Conservation (phyloP, 2,113 vertebrate species). For the Cavia porcellus region DNA sequence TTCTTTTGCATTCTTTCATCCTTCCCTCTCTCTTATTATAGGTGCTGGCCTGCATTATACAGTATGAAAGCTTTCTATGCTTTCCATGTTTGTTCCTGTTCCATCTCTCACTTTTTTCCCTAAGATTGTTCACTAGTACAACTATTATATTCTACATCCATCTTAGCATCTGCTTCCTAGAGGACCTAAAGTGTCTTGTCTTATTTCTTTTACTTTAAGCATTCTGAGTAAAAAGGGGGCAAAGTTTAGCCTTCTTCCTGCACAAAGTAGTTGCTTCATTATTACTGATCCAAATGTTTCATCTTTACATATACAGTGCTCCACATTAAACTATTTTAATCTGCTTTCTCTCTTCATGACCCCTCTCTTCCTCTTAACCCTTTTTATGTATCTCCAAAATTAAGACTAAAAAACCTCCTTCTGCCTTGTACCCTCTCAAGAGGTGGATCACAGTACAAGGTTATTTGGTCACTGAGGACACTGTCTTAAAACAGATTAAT, state of each 20-base stretch:
- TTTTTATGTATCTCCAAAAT: conserved; percentile 18
- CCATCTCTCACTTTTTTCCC: background rate
- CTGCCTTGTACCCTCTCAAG: background rate
- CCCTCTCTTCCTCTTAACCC: background rate
- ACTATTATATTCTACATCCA: background rate
- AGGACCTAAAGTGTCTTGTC: background rate
- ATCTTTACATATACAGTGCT: background rate
- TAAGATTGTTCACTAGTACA: background rate
- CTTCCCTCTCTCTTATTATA: background rate
- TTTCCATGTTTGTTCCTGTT: background rate
- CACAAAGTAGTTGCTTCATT: background rate
- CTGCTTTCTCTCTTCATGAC: background rate
- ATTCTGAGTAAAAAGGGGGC: background rate
- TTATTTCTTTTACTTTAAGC: background rate
- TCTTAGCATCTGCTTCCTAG: background rate
- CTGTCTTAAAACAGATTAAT: background rate
- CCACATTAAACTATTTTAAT: conserved; percentile 34
- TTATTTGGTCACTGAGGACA: background rate
- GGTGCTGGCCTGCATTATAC: background rate
- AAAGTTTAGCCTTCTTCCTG: background rate
- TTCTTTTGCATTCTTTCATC: background rate
- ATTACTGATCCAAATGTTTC: background rate
- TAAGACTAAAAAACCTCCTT: background rate
- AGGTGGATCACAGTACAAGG: background rate
- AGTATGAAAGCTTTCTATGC: background rate